phyloP scores from a whole-genome alignment of 1,140 invertebrate genomes.

The Magallana angulata region DNA sequence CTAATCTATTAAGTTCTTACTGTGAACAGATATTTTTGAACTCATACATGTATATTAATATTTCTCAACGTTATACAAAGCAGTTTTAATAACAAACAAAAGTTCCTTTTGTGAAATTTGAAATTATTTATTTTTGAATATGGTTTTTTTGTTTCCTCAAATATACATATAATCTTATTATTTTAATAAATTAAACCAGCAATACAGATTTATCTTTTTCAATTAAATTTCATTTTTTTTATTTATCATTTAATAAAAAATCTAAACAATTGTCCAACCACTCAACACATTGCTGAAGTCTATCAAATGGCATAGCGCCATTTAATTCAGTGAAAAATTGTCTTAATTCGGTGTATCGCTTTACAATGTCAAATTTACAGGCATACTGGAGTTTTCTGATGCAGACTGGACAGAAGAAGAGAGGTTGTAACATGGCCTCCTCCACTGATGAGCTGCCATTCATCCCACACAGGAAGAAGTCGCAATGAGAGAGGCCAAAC shows the following conservation, averaged over 20 bases:
- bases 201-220: no score
- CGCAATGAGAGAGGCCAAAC: conserved; percentile 72
- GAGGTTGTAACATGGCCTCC: conserved; percentile 68
- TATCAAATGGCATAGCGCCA: conserved; percentile 54
- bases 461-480: conserved; percentile 72
- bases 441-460: conserved; percentile 71
- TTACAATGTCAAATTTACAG: conserved; percentile 66
- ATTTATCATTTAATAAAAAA: conserved; percentile 33
- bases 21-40: no score
- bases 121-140: no score
- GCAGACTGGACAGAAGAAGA: conserved; percentile 75
- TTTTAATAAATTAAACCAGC: no score
- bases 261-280: conserved; percentile 53
- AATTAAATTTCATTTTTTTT: background rate
- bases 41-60: no score
- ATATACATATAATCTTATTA: no score
- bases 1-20: no score
- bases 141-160: no score
- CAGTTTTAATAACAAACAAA: no score
- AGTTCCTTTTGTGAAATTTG: no score
- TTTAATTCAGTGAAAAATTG: conserved; percentile 60
- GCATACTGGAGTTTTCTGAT: conserved; percentile 70
- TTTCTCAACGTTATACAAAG: no score
- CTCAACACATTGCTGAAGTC: conserved; percentile 37
- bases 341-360: conserved; percentile 62